Evolutionary conservation across 2,113 vertebrate genomes (phyloP).

Genomic region (Peromyscus polionotus): DNA sequence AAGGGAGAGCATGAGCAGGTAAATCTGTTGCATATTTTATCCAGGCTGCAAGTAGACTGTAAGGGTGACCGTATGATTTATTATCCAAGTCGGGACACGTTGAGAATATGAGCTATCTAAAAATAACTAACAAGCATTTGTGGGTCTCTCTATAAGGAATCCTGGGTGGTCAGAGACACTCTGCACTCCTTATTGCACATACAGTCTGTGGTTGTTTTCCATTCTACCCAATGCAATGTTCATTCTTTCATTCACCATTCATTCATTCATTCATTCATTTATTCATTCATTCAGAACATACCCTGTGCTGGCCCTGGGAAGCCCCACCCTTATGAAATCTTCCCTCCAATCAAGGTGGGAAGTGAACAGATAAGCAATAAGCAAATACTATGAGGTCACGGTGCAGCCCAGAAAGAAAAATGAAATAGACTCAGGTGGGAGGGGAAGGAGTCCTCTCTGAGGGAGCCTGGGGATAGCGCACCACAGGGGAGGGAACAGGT

Average conservation of each 20-base stretch:
- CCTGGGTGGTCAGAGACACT: neutral
- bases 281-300: neutral
- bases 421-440: neutral
- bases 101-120: conserved; percentile 23
- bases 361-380: neutral
- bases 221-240: neutral
- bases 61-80: neutral
- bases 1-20: neutral
- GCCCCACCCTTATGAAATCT: neutral
- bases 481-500: neutral
- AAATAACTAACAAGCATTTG: conserved; percentile 19
- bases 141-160: neutral
- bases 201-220: neutral
- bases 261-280: neutral
- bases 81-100: neutral
- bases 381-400: neutral
- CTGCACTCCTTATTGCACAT: neutral
- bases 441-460: neutral
- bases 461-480: neutral
- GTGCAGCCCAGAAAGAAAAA: neutral
- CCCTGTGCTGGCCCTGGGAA: neutral
- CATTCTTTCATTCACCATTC: neutral
- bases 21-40: conserved; percentile 60
- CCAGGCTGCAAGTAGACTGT: conserved; percentile 25
- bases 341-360: neutral